Conservation (phyloP, 2,113 vertebrate genomes). For the Holacanthus passer region DNA sequence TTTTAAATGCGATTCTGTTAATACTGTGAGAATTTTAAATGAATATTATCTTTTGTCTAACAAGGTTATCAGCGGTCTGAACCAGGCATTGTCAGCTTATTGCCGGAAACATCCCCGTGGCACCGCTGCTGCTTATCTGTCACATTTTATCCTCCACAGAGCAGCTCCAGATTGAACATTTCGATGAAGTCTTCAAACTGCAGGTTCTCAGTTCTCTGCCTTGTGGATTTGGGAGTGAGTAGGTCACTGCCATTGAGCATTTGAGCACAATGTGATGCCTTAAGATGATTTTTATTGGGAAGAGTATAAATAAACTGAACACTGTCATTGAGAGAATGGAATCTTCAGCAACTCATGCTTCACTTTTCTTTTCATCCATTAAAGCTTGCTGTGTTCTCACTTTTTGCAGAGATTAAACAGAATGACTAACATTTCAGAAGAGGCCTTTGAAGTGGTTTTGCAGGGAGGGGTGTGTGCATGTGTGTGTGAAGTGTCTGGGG, state of each 20-base stretch:
- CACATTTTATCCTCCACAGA: conserved; percentile 27
- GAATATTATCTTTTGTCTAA: conserved; percentile 6
- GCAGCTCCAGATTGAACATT: conserved; percentile 10
- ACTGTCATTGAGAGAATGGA: not conserved
- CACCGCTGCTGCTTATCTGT: conserved; percentile 39
- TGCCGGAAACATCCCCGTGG: conserved; percentile 30
- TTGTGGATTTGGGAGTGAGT: not conserved
- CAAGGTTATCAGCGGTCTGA: conserved; percentile 35
- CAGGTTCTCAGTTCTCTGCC: not conserved
- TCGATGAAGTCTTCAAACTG: conserved; percentile 8
- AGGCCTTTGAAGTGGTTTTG: conserved; percentile 60
- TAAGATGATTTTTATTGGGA: not conserved
- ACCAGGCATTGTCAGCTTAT: conserved; percentile 1
- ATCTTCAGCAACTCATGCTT: not conserved
- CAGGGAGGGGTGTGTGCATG: not conserved
- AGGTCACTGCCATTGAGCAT: not conserved
- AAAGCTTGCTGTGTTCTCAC: conserved; percentile 1
- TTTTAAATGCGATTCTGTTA: conserved; percentile 9
- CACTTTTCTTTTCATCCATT: conserved; percentile 14
- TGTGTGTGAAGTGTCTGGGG: conserved; percentile 42
- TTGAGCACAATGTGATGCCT: not conserved
- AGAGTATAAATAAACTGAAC: not conserved
- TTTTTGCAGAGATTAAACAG: conserved; percentile 59
- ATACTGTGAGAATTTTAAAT: conserved; percentile 10
- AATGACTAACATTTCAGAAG: conserved; percentile 49